These are phyloP conservation scores for Eleginops maclovinus DNA, from an alignment of 2,113 vertebrate species.

Conservation along the genomic window DNA sequence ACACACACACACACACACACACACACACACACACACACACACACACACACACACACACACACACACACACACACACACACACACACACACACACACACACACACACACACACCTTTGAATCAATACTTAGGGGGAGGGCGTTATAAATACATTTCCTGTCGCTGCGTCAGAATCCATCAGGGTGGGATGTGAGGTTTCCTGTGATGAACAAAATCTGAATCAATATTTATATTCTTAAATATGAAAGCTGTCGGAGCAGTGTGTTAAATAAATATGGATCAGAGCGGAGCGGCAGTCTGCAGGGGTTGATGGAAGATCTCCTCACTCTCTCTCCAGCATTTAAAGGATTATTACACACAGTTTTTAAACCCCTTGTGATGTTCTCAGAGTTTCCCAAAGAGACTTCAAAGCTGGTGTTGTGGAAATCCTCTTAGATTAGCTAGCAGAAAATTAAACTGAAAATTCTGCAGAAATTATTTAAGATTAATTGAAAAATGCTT, in stretches of 20 bases:
- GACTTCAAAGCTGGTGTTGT: background rate
- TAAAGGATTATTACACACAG: no score
- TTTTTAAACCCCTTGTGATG: background rate
- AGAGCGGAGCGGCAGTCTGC: background rate
- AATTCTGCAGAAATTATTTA: no score
- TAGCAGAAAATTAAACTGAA: no score
- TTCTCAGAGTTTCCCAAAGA: background rate
- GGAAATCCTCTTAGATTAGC: background rate
- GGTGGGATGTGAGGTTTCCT: background rate
- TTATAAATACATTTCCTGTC: conserved; percentile 28
- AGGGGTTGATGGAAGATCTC: background rate
- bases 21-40: background rate
- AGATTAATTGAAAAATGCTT: no score
- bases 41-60: no score
- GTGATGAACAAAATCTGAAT: background rate
- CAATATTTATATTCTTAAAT: background rate
- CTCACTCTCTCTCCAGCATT: background rate
- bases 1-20: conserved; percentile 1
- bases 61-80: no score
- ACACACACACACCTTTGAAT: no score
- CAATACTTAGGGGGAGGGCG: no score
- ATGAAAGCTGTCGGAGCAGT: background rate
- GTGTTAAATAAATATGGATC: conserved; percentile 1
- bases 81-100: no score
- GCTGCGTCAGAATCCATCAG: conserved; percentile 27